A percentile compares a stretch with the other conserved stretches of the same genome.
Conservation (phyloP, 1,140 invertebrate genomes). For the Calephelis virginiensis region DNA sequence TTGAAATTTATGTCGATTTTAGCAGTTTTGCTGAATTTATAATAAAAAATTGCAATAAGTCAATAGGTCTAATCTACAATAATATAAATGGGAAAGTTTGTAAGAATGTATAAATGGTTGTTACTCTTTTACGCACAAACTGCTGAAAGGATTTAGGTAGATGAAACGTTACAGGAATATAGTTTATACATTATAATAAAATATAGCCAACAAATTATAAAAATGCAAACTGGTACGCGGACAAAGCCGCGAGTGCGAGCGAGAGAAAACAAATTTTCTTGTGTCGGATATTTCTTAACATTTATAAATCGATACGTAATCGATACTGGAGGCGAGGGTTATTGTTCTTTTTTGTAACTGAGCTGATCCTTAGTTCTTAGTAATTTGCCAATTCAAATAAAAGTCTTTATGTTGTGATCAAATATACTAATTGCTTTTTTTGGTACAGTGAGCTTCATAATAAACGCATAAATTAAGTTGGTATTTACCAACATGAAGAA, state of each 20-base stretch:
- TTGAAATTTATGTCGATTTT: too few species aligned
- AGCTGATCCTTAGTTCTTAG: slow-evolving; percentile 24
- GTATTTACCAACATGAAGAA: background rate
- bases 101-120: too few species aligned
- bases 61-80: too few species aligned
- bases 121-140: too few species aligned
- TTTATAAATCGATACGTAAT: slow-evolving; percentile 25
- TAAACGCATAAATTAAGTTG: background rate
- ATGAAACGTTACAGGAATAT: too few species aligned
- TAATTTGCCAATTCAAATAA: slow-evolving; percentile 26
- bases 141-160: too few species aligned
- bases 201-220: too few species aligned
- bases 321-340: slow-evolving; percentile 16
- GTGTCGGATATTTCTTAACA: background rate
- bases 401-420: slow-evolving; percentile 22
- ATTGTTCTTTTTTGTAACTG: slow-evolving; percentile 27
- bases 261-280: background rate
- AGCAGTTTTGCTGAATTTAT: too few species aligned
- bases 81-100: too few species aligned
- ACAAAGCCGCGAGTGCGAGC: background rate
- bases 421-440: background rate
- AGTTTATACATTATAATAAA: too few species aligned
- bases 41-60: too few species aligned
- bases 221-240: too few species aligned
- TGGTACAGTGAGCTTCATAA: background rate